Evolutionary conservation across 1,140 invertebrate genomes (phyloP).

Genomic region (Apis florea): DNA sequence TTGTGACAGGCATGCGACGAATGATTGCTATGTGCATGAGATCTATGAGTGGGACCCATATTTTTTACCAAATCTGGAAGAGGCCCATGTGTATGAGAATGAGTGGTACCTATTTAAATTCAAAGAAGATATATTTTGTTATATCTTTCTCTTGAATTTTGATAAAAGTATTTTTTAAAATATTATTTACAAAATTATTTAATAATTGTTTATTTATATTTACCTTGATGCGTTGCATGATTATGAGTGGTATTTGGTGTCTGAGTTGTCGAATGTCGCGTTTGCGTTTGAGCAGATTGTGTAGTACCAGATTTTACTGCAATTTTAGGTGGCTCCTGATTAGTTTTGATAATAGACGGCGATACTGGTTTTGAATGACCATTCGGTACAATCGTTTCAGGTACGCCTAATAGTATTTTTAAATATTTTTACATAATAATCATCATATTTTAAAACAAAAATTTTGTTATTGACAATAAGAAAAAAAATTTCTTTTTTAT

Average conservation of each 20-base stretch:
- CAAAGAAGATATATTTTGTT: conserved; percentile 17
- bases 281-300: conserved; percentile 70
- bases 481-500: not conserved
- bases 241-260: conserved; percentile 69
- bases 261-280: conserved; percentile 77
- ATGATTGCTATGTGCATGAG: conserved; percentile 72
- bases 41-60: conserved; percentile 64
- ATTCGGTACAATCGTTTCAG: conserved; percentile 51
- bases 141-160: not conserved
- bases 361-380: conserved; percentile 55
- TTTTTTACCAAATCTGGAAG: conserved; percentile 70
- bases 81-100: conserved; percentile 71
- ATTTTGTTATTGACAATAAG: not conserved
- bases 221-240: conserved; percentile 70
- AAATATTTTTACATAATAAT: not conserved
- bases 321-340: conserved; percentile 47
- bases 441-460: not conserved
- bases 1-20: conserved; percentile 75
- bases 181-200: not conserved
- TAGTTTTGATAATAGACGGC: conserved; percentile 37
- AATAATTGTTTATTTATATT: conserved; percentile 50
- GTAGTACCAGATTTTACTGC: conserved; percentile 49
- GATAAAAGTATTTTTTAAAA: not conserved
- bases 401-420: conserved; percentile 24
- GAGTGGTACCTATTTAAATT: conserved; percentile 63